phyloP scores from a whole-genome alignment of 2,113 vertebrate genomes.

The Psittacula cyanocephala region DNA sequence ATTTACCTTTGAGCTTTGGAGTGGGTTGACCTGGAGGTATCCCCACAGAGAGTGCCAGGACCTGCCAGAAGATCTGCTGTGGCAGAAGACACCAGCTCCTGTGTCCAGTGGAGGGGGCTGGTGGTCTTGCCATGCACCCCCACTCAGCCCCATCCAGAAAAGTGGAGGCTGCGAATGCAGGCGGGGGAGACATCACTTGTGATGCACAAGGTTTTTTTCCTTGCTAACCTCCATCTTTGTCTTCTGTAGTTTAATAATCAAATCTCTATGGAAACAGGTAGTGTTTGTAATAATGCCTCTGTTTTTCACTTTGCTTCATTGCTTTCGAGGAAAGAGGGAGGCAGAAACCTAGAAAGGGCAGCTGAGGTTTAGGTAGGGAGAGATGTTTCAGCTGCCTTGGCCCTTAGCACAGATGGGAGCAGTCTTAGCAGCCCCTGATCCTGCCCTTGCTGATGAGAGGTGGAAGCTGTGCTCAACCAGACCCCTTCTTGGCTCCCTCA shows the following conservation, averaged over 20 bases:
- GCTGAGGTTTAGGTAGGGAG: neutral
- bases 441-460: neutral
- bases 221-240: neutral
- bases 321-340: neutral
- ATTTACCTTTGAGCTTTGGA: neutral
- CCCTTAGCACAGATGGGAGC: neutral
- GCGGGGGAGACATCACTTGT: neutral
- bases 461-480: neutral
- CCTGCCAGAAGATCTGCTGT: neutral
- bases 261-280: conserved; percentile 62
- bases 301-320: conserved; percentile 11
- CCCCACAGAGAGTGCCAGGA: neutral
- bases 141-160: neutral
- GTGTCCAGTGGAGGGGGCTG: neutral
- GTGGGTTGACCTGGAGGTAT: neutral
- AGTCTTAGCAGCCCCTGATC: neutral
- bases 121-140: accelerated
- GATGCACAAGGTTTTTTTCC: neutral
- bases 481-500: neutral
- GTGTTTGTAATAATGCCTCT: neutral
- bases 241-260: neutral
- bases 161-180: neutral
- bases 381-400: neutral
- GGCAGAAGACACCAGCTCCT: neutral
- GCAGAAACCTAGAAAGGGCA: neutral